Base-by-base conservation (phyloP, 2,113 vertebrate genomes). In the Mesembrinibis cayennensis region DNA sequence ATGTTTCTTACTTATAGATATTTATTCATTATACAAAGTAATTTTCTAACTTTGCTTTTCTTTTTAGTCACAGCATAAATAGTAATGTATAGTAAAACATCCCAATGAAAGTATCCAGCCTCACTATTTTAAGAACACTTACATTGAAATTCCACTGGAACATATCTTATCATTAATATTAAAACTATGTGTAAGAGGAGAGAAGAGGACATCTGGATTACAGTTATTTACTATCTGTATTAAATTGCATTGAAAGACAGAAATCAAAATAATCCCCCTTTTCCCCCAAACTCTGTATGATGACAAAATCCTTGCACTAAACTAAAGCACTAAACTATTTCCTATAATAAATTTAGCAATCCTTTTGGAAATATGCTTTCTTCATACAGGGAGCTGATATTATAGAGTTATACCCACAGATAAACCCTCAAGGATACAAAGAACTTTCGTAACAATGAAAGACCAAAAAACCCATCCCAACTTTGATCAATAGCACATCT, bases 261-360 rank as follows among this genome's bases (percentile, higher is more conserved):
- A 92, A 90, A 49, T 58, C 4, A 40, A 87, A 71, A 66, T 47
- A 78, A 61, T 66, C 26, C 10, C 3, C 6, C 26, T 87, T 67
- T 26, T 0, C 6, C 8, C 14, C 5, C 5, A 14, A 34, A 61
- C 9, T 36, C 16, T 32, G 15, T 18, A 49, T 23, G 5, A 63
- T 16, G 10, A 56, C 5, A 87, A 82, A 91, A 82, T 17, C 30
- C 45, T 70, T 58, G 12, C 34, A 49, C 18, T 62, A 58, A 91
- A 72, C 6, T 14, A 50, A 77, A 67, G 19, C 7, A 85, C 23
- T 32, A 16, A 77, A 45, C 10, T 59, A n/a, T 17, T 84, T 6
- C 22, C 47, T 38, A 7, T 40, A 70, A 25, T 34, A 71, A 58
- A 79, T 44, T 30, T 32, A 67, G 20, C 21, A 69, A 40, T 38